Evolutionary conservation across 92 coral and sea anemone genomes (phyloP).

Genomic region (Montipora capitata): DNA sequence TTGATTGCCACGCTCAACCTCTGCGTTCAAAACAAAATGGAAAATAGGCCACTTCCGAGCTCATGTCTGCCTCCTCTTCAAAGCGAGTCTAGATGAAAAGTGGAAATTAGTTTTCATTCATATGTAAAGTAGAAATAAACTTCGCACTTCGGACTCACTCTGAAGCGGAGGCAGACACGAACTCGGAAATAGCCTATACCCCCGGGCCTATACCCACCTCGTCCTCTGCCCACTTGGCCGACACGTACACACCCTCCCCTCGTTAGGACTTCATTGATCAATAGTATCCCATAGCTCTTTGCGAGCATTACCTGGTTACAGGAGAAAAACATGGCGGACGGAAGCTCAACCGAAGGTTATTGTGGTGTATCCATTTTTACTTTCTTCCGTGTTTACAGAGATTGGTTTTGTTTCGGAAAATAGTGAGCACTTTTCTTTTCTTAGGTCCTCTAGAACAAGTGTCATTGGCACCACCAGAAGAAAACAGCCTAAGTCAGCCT

Average conservation of each 20-base stretch:
- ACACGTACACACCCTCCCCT: conserved; percentile 9
- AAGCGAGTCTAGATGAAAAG: too few relatives aligned
- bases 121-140: too few relatives aligned
- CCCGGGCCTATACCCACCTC: not conserved
- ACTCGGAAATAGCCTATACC: too few relatives aligned
- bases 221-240: not conserved
- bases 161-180: too few relatives aligned
- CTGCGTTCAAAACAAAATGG: too few relatives aligned
- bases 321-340: conserved; percentile 94
- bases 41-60: too few relatives aligned
- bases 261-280: not conserved
- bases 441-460: conserved; percentile 75
- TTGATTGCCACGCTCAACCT: too few relatives aligned
- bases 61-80: too few relatives aligned
- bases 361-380: not conserved
- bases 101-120: too few relatives aligned
- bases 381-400: not conserved
- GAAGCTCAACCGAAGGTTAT: conserved; percentile 48
- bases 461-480: conserved; percentile 78
- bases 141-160: too few relatives aligned
- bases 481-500: conserved; percentile 76
- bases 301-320: conserved; percentile 84
- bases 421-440: conserved; percentile 12
- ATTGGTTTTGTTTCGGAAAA: not conserved
- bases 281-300: conserved; percentile 66